Conservation (phyloP, 2,797 vertebrate genomes). For the Pangasius larnaudii region DNA sequence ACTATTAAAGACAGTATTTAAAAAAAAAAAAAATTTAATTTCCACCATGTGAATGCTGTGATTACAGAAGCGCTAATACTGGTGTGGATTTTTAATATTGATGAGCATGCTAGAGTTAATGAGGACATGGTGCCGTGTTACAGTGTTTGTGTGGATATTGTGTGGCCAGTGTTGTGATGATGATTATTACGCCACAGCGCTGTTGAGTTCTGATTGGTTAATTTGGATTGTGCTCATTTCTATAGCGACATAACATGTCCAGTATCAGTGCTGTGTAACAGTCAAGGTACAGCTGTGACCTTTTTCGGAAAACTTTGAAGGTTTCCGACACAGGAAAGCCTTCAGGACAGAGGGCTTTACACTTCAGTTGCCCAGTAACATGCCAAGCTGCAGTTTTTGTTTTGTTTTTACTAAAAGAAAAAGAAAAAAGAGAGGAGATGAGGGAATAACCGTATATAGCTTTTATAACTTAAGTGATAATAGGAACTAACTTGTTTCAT, state of each 20-base stretch:
- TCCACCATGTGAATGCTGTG: no score
- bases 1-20: no score
- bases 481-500: neutral
- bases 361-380: neutral
- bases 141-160: neutral
- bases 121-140: neutral
- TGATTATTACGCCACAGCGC: no score
- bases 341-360: no score
- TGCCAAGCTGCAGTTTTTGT: no score
- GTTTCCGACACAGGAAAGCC: no score
- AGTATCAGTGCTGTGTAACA: no score
- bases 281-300: no score
- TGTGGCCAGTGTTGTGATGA: neutral
- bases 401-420: neutral
- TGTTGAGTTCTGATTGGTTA: neutral
- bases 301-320: no score
- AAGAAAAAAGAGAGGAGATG: neutral
- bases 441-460: neutral
- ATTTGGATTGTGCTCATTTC: neutral
- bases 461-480: neutral
- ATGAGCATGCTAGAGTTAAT: neutral
- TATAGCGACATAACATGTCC: no score
- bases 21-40: no score
- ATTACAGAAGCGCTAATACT: no score
- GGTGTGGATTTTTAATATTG: neutral